phyloP scores from a whole-genome alignment of 2,797 vertebrate species.

The Mus minutoides region DNA sequence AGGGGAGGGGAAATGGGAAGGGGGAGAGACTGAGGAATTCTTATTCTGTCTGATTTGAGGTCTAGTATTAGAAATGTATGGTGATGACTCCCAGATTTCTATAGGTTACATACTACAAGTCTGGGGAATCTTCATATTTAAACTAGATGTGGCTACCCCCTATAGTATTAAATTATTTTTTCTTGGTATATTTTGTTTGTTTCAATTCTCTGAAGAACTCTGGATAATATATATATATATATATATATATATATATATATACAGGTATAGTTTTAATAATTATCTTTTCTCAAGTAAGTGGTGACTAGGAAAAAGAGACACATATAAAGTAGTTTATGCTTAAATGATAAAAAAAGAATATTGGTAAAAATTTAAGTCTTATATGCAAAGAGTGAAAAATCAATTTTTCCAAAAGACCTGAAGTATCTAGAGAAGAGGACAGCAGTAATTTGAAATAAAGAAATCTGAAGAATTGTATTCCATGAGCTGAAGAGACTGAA shows the following conservation, averaged over 20 bases:
- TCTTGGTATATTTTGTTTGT: neutral
- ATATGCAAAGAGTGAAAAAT: neutral
- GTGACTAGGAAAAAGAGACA: neutral
- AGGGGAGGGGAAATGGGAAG: too few relatives aligned
- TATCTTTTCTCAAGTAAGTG: neutral
- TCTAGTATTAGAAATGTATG: neutral
- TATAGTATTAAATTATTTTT: neutral
- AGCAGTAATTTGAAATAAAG: fast-evolving
- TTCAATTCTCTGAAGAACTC: neutral
- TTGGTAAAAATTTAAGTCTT: neutral
- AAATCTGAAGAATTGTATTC: neutral
- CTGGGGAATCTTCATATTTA: neutral
- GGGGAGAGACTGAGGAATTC: neutral
- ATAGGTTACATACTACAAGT: neutral
- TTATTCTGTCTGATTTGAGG: neutral
- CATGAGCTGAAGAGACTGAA: too few relatives aligned
- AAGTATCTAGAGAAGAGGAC: neutral
- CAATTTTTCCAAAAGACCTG: neutral
- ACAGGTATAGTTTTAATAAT: neutral
- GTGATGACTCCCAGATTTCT: neutral
- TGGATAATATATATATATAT: neutral
- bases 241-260: too few relatives aligned
- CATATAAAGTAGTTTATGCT: neutral
- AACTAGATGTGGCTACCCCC: too few relatives aligned
- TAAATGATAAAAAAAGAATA: neutral